Conservation (phyloP, 2,888 invertebrate species). For the Thymelicus sylvestris region DNA sequence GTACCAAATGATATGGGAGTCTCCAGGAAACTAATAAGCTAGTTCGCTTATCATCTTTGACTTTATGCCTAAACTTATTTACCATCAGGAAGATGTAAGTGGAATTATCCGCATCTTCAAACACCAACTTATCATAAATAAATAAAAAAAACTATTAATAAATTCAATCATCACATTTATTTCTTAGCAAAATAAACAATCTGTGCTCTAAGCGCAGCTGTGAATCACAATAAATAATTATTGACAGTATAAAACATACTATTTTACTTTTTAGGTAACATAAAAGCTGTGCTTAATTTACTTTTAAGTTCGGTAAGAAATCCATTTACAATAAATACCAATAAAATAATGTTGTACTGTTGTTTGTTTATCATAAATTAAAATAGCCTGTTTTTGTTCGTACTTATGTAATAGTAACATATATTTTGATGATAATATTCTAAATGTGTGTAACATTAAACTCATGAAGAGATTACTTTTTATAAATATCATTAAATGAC, state of each 20-base stretch:
- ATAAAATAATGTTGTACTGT: constrained; percentile 18
- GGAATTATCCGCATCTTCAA: too few relatives aligned
- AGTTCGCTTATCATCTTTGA: too few relatives aligned
- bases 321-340: constrained; percentile 10
- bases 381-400: too few relatives aligned
- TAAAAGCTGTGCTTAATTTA: constrained; percentile 19
- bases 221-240: constrained; percentile 33
- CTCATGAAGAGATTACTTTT: too few relatives aligned
- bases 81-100: too few relatives aligned
- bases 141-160: constrained; percentile 25
- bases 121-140: not conserved
- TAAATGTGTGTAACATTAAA: too few relatives aligned
- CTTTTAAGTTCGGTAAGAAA: not conserved
- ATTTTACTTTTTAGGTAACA: constrained; percentile 7
- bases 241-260: constrained; percentile 20
- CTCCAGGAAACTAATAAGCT: too few relatives aligned
- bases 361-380: not conserved
- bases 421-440: too few relatives aligned
- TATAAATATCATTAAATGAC: too few relatives aligned
- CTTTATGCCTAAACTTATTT: too few relatives aligned
- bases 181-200: constrained; percentile 55
- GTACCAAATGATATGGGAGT: too few relatives aligned
- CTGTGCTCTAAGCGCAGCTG: constrained; percentile 64
- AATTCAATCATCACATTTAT: constrained; percentile 41
- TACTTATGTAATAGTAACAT: too few relatives aligned